phyloP scores from a whole-genome alignment of 2,888 invertebrate genomes.

The Tuta absoluta region DNA sequence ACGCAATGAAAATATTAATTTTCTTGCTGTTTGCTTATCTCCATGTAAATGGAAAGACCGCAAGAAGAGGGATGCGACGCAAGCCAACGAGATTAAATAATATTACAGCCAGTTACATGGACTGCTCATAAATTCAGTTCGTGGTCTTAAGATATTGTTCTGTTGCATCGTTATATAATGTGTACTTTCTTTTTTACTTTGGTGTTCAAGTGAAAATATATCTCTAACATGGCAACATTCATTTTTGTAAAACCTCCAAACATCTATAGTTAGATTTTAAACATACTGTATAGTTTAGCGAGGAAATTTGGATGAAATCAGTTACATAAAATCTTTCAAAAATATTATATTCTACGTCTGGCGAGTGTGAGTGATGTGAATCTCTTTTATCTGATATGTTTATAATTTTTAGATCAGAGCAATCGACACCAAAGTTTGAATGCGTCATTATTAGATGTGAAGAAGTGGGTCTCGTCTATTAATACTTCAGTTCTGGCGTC shows the following conservation, averaged over 20 bases:
- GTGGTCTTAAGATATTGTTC: conserved; percentile 8
- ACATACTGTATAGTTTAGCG: too few relatives aligned
- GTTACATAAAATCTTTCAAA: not conserved
- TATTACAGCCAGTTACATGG: conserved; percentile 15
- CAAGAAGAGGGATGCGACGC: conserved; percentile 16
- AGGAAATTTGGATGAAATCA: too few relatives aligned
- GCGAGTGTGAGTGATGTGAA: not conserved
- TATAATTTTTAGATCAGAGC: conserved; percentile 13
- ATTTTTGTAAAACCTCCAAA: too few relatives aligned
- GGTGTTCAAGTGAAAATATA: too few relatives aligned
- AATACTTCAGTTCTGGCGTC: conserved; percentile 15
- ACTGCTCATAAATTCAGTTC: conserved; percentile 13
- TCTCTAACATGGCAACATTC: too few relatives aligned
- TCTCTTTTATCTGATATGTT: conserved; percentile 5
- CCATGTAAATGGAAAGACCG: conserved; percentile 19
- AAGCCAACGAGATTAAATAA: conserved; percentile 20
- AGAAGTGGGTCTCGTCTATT: conserved; percentile 12
- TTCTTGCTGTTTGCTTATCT: conserved; percentile 13
- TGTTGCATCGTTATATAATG: not conserved
- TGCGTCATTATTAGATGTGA: conserved; percentile 16
- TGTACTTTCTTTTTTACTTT: not conserved
- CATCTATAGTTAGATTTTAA: too few relatives aligned
- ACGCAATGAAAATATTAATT: conserved; percentile 20
- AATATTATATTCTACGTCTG: not conserved
- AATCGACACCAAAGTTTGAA: conserved; percentile 15